Evolutionary conservation across 2,888 invertebrate species (phyloP), one percentile per base, ranked within the genome.

Genomic region (Nesidiocoris tenuis): DNA sequence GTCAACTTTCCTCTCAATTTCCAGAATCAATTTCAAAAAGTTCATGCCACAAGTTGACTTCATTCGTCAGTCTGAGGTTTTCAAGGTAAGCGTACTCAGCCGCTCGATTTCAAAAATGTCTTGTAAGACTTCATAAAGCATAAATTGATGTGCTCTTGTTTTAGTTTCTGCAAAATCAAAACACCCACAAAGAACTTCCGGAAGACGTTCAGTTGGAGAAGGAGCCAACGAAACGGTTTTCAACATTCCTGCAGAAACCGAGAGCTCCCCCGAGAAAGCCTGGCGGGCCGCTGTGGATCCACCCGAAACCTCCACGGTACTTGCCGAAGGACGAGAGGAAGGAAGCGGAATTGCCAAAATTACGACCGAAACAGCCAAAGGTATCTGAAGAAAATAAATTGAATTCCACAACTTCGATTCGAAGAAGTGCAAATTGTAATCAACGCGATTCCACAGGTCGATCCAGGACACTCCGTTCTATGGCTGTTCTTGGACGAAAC

Each of bases 181-280:
- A 76, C 86, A 85, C 80, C 84, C 85, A 79, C 1, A 85, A 84
- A 79, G 85, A 84, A 18, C 86, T 87, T 79, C 84, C 85, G 77
- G 87, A 86, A 74, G 85, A 86, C 78, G 86, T 88, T 64, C 81
- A 81, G 68, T 76, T 81, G 5, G 75, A 79, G 72, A 80, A 78
- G 71, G 80, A 79, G 56, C 81, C 81, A 56, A 86, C 87, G 79
- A 87, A 87, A 80, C 88, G 88, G 80, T 90, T 89, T 86, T 91
- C 93, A 1, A 91, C 91, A 25, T 93, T 93, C 81, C 82, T 93
- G 78, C 90, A 91, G 83, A 91, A 90, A 80, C 93, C 93, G 0
- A 87, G 88, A 80, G 85, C 91, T 19, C 89, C 91, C 79, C 91
- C 91, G 0, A 82, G 83, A 2, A 79, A 79, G 24, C 74, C 77